phyloP scores from a whole-genome alignment of 1,140 invertebrate species.

The Drosophila tsacasi region DNA sequence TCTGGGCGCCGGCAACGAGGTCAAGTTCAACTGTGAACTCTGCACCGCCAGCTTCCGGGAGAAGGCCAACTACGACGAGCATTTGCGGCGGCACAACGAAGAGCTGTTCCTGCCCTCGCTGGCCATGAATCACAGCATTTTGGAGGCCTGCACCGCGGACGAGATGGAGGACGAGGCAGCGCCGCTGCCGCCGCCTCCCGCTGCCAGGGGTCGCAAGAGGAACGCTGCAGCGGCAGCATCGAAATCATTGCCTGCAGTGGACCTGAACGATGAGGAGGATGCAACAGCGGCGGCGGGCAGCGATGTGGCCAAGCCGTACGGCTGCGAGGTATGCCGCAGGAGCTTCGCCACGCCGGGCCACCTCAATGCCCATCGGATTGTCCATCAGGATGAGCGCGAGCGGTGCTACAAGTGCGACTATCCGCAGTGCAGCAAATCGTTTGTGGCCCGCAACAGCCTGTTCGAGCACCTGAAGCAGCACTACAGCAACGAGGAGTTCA shows the following conservation, averaged over 20 bases:
- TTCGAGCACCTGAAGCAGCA: conserved; percentile 86
- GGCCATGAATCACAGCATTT: conserved; percentile 68
- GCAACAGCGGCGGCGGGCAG: neutral
- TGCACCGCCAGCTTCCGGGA: conserved; percentile 81
- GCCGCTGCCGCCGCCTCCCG: neutral
- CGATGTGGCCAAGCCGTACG: conserved; percentile 48
- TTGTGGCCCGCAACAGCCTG: conserved; percentile 85
- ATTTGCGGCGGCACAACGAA: conserved; percentile 78
- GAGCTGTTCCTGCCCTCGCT: conserved; percentile 73
- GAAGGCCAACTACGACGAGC: conserved; percentile 79
- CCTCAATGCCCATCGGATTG: conserved; percentile 70
- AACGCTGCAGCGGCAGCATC: neutral
- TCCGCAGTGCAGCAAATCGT: conserved; percentile 78
- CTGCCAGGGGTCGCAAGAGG: neutral
- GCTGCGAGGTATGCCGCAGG: conserved; percentile 70
- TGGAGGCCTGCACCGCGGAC: conserved; percentile 36
- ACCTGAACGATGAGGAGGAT: conserved; percentile 13
- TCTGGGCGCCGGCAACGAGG: conserved; percentile 60
- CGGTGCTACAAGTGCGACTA: conserved; percentile 75
- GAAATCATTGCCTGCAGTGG: neutral
- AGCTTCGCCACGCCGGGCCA: conserved; percentile 68
- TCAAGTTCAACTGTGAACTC: conserved; percentile 75
- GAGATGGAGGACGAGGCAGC: conserved; percentile 5
- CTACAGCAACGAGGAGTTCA: conserved; percentile 85
- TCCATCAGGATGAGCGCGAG: conserved; percentile 70